Base-by-base conservation (phyloP, 2,113 vertebrate genomes). In the Pomatostomus ruficeps region DNA sequence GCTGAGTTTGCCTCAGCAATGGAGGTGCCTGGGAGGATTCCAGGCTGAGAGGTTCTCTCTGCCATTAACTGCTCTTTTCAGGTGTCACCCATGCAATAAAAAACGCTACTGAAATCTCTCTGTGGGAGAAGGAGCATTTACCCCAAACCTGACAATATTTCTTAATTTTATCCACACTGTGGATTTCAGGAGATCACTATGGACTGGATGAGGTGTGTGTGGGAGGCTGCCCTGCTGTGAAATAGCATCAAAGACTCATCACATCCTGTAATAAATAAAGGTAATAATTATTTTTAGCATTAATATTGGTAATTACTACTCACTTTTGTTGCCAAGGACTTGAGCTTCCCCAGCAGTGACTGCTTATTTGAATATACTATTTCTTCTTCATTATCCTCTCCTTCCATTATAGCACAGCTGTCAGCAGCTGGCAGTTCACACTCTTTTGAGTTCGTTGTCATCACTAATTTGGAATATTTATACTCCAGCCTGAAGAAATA, bases 371-470 rank as follows among this genome's bases (percentile, higher is more conserved):
- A 98, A 98, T 99, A 99, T 28, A 99, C 98, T 54, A 99, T 97
- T 89, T 99, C 99, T 62, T 99, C 99, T 89, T 99, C 99, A 51
- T 99, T 99, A 48, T 98, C 98, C 98, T 99, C 99, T 43, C 99
- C 99, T 97, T 99, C 99, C 99, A 99, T 99, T 96, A 99, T 98
- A 77, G 99, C 99, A 93, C 99, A 99, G 97, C 99, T 99, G 98
- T 99, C 99, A 67, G 99, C 98, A 84, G 98, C 99, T 66, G 99
- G 99, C 85, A 99, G 98, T 77, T 99, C 99, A 28, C 99, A 99
- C 77, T 99, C 99, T 94, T 99, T 99, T 21, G 98, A 98, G 95
- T 99, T 99, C 10, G 99, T 98, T 17, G 99, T 99, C 98, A 99
- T 99, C 95, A 99, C 99, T 96, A 99, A 95, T 83, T 99, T 98